Base-by-base conservation (phyloP, 2,888 invertebrate species). In the Fragum sueziense region DNA sequence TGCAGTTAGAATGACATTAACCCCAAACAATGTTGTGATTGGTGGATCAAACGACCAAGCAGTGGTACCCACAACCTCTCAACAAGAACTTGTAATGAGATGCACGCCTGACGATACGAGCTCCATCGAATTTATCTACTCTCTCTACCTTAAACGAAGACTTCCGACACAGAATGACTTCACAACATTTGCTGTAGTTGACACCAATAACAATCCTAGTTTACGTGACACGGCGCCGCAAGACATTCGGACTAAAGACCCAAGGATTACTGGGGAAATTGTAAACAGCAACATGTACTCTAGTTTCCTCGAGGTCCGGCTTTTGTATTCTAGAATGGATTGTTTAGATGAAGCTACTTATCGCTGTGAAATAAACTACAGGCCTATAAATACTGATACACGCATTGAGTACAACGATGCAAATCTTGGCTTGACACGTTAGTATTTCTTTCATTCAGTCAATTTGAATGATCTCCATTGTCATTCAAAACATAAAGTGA, bases 181-280 rank as follows among this genome's bases (percentile, higher is more conserved):
- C 54, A 27, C 4, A 3, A 20, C 14, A 20, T 54, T 70, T 54
- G 54, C 54, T n/a, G 34, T 22, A 0, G 11, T 70, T 34, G 54
- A 54, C 6, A 25, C 25, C 25, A n/a, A 29, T 20, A 71, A 59
- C 17, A 17, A 25, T 17, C 11, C 71, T 0, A 37, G n/a, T 29
- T 6, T 71, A 11, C 14, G 22, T 20, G 59, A 61, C 17, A 71
- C 37, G 27, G 71, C 71, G 1, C 71, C 71, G 14, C 34, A 37
- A 27, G 71, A 71, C 29, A 71, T 71, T 61, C 37, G 41, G 22
- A 71, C 14, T 14, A 71, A 71, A 22, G 61, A 59, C 61, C 71
- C 61, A 3, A 14, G 27, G 17, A 4, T 71, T 17, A 61, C 59
- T 29, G 71, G 71, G 2, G 4, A 6, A 17, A 59, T 71, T 0